phyloP scores from a whole-genome alignment of 1,140 invertebrate species.

The Diachasmimorpha longicaudata region DNA sequence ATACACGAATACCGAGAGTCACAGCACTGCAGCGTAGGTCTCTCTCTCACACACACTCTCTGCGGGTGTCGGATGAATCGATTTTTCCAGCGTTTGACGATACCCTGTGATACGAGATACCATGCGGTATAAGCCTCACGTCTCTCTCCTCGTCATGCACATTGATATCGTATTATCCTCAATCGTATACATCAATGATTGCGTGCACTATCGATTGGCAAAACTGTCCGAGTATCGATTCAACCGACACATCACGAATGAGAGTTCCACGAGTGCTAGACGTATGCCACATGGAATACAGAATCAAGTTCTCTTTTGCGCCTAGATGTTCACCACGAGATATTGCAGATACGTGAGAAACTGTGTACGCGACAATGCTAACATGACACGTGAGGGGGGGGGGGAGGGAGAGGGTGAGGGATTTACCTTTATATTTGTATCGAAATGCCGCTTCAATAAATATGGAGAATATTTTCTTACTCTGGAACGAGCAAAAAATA shows the following conservation, averaged over 20 bases:
- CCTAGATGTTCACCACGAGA: slow-evolving; percentile 16
- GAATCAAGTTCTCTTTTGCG: slow-evolving; percentile 16
- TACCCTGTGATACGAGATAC: neutral
- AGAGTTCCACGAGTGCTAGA: slow-evolving; percentile 12
- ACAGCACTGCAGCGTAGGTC: neutral
- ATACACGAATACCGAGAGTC: neutral
- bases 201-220: slow-evolving; percentile 17
- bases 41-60: too few species aligned
- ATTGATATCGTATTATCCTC: neutral
- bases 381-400: neutral
- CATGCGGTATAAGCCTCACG: neutral
- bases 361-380: neutral
- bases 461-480: neutral
- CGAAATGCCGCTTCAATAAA: neutral
- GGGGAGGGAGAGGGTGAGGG: too few species aligned
- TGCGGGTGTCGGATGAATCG: slow-evolving; percentile 15
- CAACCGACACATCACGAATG: slow-evolving; percentile 8
- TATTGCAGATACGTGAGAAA: slow-evolving; percentile 23
- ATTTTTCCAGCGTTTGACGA: neutral
- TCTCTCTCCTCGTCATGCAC: neutral
- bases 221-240: slow-evolving; percentile 19
- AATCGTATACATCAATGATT: neutral
- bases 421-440: neutral
- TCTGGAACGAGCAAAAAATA: neutral
- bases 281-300: slow-evolving; percentile 21